Percentiles rank a stretch among this genome's conserved stretches.
These are phyloP conservation scores for Ephydatia muelleri DNA, from an alignment of 37 sponge, comb jelly and placozoan species.

Conservation along the genomic window DNA sequence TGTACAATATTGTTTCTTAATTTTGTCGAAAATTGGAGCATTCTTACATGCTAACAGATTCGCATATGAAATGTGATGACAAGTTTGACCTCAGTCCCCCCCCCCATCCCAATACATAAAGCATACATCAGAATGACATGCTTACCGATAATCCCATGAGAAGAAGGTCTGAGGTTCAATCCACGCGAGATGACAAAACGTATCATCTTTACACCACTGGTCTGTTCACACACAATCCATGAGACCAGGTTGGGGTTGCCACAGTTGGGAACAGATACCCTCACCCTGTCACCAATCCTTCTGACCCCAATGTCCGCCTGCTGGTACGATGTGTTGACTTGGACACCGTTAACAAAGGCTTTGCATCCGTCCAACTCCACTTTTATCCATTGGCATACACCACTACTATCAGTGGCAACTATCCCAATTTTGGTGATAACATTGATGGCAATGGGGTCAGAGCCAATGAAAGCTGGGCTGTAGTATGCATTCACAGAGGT, in stretches of 20 bases:
- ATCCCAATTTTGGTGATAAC: slow-evolving; percentile 35
- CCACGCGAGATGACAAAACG: slow-evolving; percentile 43
- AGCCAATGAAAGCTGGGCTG: not conserved
- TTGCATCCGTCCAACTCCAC: slow-evolving; percentile 2
- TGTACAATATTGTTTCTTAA: too few species aligned
- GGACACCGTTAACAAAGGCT: not conserved
- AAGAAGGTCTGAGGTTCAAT: slow-evolving; percentile 41
- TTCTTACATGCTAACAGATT: too few species aligned
- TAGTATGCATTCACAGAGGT: slow-evolving; percentile 60
- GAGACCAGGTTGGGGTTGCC: slow-evolving; percentile 31
- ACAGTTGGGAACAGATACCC: slow-evolving; percentile 58
- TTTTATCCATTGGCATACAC: slow-evolving; percentile 4
- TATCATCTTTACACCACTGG: slow-evolving; percentile 1
- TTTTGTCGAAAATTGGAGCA: too few species aligned
- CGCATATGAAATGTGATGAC: too few species aligned
- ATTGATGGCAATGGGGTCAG: slow-evolving; percentile 10
- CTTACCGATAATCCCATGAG: slow-evolving; percentile 62
- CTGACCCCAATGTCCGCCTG: slow-evolving; percentile 13
- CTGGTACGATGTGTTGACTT: not conserved
- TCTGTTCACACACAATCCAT: slow-evolving; percentile 41
- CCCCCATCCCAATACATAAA: too few species aligned
- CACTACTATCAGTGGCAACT: slow-evolving; percentile 13
- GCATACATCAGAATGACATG: not conserved
- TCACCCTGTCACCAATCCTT: slow-evolving; percentile 12
- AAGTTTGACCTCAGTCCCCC: too few species aligned